These are phyloP conservation scores for Bugulina stolonifera DNA, from an alignment of 2,888 invertebrate genomes.

Conservation along the genomic window DNA sequence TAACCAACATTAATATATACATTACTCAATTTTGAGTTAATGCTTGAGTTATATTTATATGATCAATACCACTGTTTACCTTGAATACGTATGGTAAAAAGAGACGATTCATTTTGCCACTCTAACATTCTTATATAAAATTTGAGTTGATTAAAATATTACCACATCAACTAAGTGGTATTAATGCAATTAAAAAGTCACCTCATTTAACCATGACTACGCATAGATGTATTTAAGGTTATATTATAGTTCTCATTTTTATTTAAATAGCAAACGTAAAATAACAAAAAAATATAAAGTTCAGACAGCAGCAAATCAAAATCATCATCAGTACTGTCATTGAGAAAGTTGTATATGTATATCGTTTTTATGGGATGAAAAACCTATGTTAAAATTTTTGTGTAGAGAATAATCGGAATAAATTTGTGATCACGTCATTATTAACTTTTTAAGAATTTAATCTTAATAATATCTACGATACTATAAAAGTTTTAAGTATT, in stretches of 20 bases:
- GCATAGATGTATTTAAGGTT: background rate
- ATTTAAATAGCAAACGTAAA: background rate
- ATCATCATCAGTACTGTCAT: background rate
- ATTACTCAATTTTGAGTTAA: background rate
- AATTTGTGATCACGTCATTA: too few relatives aligned
- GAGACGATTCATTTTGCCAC: background rate
- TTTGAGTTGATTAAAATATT: background rate
- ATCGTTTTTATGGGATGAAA: background rate
- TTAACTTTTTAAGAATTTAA: too few relatives aligned
- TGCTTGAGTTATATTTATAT: background rate
- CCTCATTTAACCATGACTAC: background rate
- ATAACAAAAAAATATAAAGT: background rate
- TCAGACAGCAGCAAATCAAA: background rate
- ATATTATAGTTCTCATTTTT: background rate
- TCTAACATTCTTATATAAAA: background rate
- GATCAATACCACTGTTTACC: conserved; percentile 8
- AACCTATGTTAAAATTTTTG: background rate
- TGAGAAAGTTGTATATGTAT: background rate
- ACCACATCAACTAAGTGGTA: background rate
- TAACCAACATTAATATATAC: background rate
- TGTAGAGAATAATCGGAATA: background rate
- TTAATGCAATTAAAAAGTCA: background rate
- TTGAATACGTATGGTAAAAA: background rate
- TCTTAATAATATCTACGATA: too few relatives aligned
- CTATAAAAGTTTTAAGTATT: too few relatives aligned